These are phyloP conservation scores for Lutra lutra DNA, from an alignment of 2,797 vertebrate genomes.

Conservation along the genomic window DNA sequence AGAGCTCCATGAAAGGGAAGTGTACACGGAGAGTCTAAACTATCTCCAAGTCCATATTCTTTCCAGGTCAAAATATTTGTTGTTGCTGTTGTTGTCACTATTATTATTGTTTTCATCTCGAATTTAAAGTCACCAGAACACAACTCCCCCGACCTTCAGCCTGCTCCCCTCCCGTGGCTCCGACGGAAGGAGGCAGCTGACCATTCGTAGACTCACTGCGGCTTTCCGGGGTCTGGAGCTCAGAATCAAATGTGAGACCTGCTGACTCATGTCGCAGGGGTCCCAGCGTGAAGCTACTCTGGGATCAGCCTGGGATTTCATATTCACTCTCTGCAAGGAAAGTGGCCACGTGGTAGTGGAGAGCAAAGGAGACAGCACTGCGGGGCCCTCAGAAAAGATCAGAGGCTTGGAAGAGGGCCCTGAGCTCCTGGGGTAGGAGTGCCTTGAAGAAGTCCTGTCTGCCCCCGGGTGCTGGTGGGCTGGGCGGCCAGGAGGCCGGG, in stretches of 20 bases:
- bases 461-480: fast-evolving
- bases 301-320: neutral
- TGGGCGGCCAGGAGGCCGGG: neutral
- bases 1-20: neutral
- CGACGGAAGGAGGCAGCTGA: neutral
- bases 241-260: neutral
- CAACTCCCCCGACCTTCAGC: neutral
- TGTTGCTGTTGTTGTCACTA: neutral
- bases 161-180: neutral
- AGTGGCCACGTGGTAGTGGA: neutral
- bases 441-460: neutral
- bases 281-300: neutral
- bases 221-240: neutral
- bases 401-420: neutral
- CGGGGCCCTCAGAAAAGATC: neutral
- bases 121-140: neutral
- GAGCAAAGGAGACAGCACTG: neutral
- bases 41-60: neutral
- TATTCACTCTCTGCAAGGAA: neutral
- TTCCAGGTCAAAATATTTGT: neutral
- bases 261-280: neutral
- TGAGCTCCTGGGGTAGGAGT: fast-evolving
- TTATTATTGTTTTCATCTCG: neutral
- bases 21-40: neutral
- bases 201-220: neutral